Evolutionary conservation across 2,888 invertebrate species (phyloP), one percentile per base, ranked within the genome.

Genomic region (Aradus depressus): DNA sequence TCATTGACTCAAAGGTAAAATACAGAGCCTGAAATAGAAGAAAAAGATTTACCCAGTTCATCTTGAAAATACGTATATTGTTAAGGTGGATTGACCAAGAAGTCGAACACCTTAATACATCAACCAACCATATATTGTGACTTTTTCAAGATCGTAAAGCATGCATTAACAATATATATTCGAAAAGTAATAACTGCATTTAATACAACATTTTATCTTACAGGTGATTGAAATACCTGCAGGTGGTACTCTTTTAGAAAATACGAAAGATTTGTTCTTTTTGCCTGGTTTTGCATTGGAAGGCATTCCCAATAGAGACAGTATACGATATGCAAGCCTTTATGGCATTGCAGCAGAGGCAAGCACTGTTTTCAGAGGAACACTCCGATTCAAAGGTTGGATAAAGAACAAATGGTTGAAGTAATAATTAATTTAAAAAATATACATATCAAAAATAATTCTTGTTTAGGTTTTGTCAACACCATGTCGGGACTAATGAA

Each of bases 291-390:
- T 97, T 64, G 87, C 91, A 12, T 74, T 97, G 48, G 96, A 97
- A 72, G 96, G 96, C 0, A 96, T 88, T 65, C 93, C 97, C 0
- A 98, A 97, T 71, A 75, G 98, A 52, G 97, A 98, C 67, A 96
- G 96, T 50, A 87, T 88, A 0, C 75, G 80, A 32, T 98, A 98
- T 65, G 77, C 81, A 1, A 75, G 84, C 42, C 74, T 88, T 0
- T 98, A 99, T 66, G 90, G 90, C 3, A 83, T 98, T 53, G 75
- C 77, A 28, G 74, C 79, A 10, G 84, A 88, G 61, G 86, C 90
- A 0, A 79, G 82, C 54, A 97, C 97, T 0, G 75, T 98, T 62
- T 72, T 98, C 45, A 73, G 98, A 53, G 98, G 98, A 51, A 97
- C 97, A 1, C 76, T 98, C 42, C 76, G 97, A 61, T 97, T 91